Base-by-base conservation (phyloP, 2,113 vertebrate species). In the Leptobrachium leishanense region DNA sequence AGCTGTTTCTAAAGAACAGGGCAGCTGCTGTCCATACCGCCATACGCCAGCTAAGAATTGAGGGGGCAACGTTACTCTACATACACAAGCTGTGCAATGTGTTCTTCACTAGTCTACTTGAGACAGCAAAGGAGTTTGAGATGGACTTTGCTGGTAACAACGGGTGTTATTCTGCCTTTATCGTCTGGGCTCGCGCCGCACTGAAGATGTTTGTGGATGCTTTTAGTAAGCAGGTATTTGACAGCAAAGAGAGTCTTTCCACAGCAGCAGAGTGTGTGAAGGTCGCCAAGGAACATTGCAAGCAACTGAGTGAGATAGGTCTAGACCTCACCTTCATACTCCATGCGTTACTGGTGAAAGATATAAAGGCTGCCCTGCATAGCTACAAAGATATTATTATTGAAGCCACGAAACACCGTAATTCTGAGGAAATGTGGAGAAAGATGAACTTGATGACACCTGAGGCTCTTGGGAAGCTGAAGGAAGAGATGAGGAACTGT, bases 371-470 rank as follows among this genome's bases (percentile, higher is more conserved):
- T 0, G 96, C 94, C 12, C 88, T 99, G 54, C 95, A 93, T 81
- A 96, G 95, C 89, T 96, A 97, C 90, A 99, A 99, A 75, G 97
- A 98, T 82, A 94, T 99, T 84, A 97, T 99, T 85, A 97, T 98
- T 0, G 98, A 99, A 79, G 98, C 98, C 87, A 99, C 97, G 41
- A 99, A 96, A 77, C 98, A 99, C 82, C 94, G 98, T 10, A 99
- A 99, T 91, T 99, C 98, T 0, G 98, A 99, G 87, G 98, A 99
- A 90, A 97, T 98, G 97, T 99, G 98, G 97, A 90, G 98, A 15
- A 93, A 84, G 83, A 98, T 99, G 98, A 99, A 99, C 86, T 87
- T 99, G 63, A 98, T 99, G 98, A 99, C 97, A 1, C 98, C 97
- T 0, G 97, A 99, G 86, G 97, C 97, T 0, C 87, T 99, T 84